These are phyloP conservation scores for Pseudomyrmex concolor DNA, from an alignment of 1,140 invertebrate genomes.

Conservation along the genomic window DNA sequence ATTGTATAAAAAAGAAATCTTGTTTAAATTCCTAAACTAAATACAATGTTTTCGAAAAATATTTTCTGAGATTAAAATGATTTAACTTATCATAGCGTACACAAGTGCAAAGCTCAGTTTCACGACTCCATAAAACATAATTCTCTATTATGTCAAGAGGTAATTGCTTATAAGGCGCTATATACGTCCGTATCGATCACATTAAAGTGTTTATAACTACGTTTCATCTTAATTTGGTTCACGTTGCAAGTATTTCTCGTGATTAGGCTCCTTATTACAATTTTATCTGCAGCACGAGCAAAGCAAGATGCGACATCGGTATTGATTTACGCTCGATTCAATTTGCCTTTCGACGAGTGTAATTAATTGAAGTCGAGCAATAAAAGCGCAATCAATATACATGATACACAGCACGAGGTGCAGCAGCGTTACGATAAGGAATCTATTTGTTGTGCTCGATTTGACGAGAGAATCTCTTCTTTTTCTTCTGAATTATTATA, in stretches of 20 bases:
- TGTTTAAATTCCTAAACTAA: no score
- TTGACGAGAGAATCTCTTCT: slow-evolving; percentile 18
- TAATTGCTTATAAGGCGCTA: background rate
- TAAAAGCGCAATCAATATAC: slow-evolving; percentile 19
- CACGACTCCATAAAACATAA: no score
- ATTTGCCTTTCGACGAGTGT: slow-evolving; percentile 41
- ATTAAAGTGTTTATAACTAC: slow-evolving; percentile 12
- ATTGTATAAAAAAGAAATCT: no score
- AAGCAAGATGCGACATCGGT: slow-evolving; percentile 18
- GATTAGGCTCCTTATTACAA: slow-evolving; percentile 45
- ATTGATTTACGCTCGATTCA: slow-evolving; percentile 40
- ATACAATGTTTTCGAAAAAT: no score
- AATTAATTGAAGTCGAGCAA: slow-evolving; percentile 50
- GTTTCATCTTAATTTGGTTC: slow-evolving; percentile 33
- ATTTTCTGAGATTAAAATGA: no score
- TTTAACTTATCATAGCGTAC: no score
- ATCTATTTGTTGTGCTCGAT: background rate
- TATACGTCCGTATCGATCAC: slow-evolving; percentile 10
- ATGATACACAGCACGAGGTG: background rate
- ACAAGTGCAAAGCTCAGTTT: no score
- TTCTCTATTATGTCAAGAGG: no score
- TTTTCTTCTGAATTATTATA: slow-evolving; percentile 5
- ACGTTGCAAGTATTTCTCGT: slow-evolving; percentile 4
- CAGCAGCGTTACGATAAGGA: slow-evolving; percentile 3
- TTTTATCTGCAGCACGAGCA: slow-evolving; percentile 1